Conservation (phyloP, 1,140 invertebrate genomes). For the Archivesica marissinica region DNA sequence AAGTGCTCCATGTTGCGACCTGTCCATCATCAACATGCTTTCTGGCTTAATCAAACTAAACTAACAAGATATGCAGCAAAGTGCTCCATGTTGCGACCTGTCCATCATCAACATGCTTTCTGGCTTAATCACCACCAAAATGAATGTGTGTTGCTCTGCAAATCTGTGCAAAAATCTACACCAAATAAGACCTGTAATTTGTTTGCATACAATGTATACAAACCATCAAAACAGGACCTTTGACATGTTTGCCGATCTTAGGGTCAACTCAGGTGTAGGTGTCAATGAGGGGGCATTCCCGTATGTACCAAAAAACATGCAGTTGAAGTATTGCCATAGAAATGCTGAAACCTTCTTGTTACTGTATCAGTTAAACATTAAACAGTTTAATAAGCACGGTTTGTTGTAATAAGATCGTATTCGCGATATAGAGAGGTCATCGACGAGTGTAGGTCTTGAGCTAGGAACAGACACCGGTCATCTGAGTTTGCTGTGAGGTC, state of each 20-base stretch:
- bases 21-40: too few species aligned
- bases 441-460: background rate
- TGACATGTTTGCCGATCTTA: background rate
- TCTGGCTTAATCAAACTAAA: too few species aligned
- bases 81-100: too few species aligned
- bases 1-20: too few species aligned
- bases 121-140: too few species aligned
- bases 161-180: too few species aligned
- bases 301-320: constrained; percentile 2
- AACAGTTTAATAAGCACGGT: background rate
- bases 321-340: background rate
- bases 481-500: constrained; percentile 3
- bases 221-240: constrained; percentile 13
- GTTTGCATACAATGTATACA: background rate
- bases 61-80: too few species aligned
- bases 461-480: background rate
- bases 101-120: too few species aligned
- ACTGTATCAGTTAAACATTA: background rate
- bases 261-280: constrained; percentile 25
- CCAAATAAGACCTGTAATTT: background rate
- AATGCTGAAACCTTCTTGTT: background rate
- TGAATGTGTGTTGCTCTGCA: too few species aligned
- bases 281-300: constrained; percentile 27
- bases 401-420: background rate
- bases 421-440: constrained; percentile 1